Percentiles rank a stretch among this genome's conserved stretches.
These are phyloP conservation scores for Asarcornis scutulata DNA, from an alignment of 2,113 vertebrate genomes.

Conservation along the genomic window DNA sequence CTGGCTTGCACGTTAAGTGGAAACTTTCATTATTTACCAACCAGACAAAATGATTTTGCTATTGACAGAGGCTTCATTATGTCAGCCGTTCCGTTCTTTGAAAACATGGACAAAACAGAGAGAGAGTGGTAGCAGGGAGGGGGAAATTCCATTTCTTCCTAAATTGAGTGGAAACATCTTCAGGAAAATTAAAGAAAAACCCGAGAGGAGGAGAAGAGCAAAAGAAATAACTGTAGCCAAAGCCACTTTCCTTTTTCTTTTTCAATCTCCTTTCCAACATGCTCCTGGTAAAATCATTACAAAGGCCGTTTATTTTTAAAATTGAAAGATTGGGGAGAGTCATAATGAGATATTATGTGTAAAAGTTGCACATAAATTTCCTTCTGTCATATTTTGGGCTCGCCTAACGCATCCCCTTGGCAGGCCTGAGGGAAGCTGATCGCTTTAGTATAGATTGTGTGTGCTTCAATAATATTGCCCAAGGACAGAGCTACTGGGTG, in stretches of 20 bases:
- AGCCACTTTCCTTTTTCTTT: slow-evolving; percentile 75
- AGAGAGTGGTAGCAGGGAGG: slow-evolving; percentile 43
- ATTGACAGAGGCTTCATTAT: slow-evolving; percentile 64
- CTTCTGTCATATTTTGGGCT: slow-evolving; percentile 87
- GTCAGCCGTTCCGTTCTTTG: slow-evolving; percentile 43
- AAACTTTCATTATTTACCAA: slow-evolving; percentile 65
- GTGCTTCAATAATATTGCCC: slow-evolving; percentile 83
- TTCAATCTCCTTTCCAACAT: slow-evolving; percentile 81
- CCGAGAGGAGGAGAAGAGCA: slow-evolving; percentile 55
- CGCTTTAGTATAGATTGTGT: slow-evolving; percentile 88
- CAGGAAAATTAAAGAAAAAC: slow-evolving; percentile 71
- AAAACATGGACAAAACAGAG: slow-evolving; percentile 49
- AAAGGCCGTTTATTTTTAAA: slow-evolving; percentile 87
- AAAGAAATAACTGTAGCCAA: slow-evolving; percentile 66
- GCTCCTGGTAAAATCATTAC: slow-evolving; percentile 86
- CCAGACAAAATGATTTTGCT: slow-evolving; percentile 59
- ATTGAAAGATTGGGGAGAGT: slow-evolving; percentile 89
- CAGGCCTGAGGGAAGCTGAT: slow-evolving; percentile 82
- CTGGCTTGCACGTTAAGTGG: slow-evolving; percentile 18
- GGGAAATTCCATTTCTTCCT: slow-evolving; percentile 69
- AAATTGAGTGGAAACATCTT: slow-evolving; percentile 64
- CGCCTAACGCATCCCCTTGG: slow-evolving; percentile 80
- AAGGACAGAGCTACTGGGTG: slow-evolving; percentile 83
- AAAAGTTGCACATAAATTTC: slow-evolving; percentile 91
- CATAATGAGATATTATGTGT: slow-evolving; percentile 90